Conservation (phyloP, 2,888 invertebrate genomes). For the Tupiocoris notatus region DNA sequence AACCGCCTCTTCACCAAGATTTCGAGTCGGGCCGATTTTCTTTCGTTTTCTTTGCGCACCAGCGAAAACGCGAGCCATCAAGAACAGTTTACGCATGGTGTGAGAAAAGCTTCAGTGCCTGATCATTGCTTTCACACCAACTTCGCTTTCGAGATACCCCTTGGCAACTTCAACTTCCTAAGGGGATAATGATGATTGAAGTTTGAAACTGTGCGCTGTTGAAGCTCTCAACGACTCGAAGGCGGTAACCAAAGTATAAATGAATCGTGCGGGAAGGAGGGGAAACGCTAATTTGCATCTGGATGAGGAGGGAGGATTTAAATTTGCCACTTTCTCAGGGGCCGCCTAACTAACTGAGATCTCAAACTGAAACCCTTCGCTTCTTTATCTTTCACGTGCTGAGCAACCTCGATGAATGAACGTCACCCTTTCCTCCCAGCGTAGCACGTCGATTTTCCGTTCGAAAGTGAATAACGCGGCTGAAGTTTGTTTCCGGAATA, state of each 20-base stretch:
- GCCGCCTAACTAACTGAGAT: not conserved
- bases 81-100: not conserved
- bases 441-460: not conserved
- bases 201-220: conserved; percentile 9
- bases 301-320: conserved; percentile 1
- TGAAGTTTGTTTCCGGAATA: not conserved
- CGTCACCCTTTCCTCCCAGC: not conserved
- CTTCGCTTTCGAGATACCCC: not conserved
- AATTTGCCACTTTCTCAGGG: not conserved
- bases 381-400: not conserved
- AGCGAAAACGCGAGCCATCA: not conserved
- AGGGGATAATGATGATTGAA: conserved; percentile 12
- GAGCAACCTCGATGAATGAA: not conserved
- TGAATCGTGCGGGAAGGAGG: not conserved
- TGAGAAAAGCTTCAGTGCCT: not conserved
- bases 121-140: not conserved
- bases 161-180: not conserved
- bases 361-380: not conserved
- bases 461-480: not conserved
- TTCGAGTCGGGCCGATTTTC: too few relatives aligned
- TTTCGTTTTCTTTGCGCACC: too few relatives aligned
- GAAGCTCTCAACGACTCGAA: not conserved
- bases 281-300: conserved; percentile 23
- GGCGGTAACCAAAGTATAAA: conserved; percentile 8
- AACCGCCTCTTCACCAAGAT: too few relatives aligned